Base-by-base conservation (phyloP, 2,888 invertebrate species). In the Tortricodes alternella region DNA sequence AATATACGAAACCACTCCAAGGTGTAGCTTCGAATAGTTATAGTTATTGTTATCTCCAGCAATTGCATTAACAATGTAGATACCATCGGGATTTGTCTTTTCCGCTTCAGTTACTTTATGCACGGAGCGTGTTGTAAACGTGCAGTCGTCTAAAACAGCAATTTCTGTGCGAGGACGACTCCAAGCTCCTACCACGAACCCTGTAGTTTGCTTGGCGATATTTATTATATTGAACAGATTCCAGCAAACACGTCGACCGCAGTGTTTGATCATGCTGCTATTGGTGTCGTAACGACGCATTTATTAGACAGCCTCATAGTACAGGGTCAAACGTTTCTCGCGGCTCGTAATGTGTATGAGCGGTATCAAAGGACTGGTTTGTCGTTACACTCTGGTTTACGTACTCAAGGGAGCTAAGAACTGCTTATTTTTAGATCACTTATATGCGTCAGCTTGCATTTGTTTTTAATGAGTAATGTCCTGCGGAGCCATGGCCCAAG, bases 311-410 rank as follows among this genome's bases (percentile, higher is more conserved):
- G 41, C 24, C 19, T 67, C 65, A 50, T 69, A 66, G 71, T 72
- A 69, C 67, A 64, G 65, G 67, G 67, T 64, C 67, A 68, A 64
- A 65, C 62, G 67, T 71, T 65, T 61, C 65, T 65, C 67, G 55
- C 60, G 56, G 58, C 55, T 53, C 63, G 13, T 23, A 62, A 59
- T 62, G 56, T 64, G 64, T 59, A 58, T 48, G 48, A 46, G 51
- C 52, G 53, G 60, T 67, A 77, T 78, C 80, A 78, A 78, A 80
- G 76, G 80, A 81, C 81, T 76, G 80, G 79, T 82, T 77, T 79
- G 67, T 71, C 71, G 13, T 21, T 44, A 37, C 37, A 59, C 63
- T 67, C 71, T 71, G 71, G 70, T 71, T 74, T 74, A 74, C 75
- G 66, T 62, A 66, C 66, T 70, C 67, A 70, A 62, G 60, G 61